Evolutionary conservation across 2,113 vertebrate species (phyloP).

Genomic region (Hippolais icterina): DNA sequence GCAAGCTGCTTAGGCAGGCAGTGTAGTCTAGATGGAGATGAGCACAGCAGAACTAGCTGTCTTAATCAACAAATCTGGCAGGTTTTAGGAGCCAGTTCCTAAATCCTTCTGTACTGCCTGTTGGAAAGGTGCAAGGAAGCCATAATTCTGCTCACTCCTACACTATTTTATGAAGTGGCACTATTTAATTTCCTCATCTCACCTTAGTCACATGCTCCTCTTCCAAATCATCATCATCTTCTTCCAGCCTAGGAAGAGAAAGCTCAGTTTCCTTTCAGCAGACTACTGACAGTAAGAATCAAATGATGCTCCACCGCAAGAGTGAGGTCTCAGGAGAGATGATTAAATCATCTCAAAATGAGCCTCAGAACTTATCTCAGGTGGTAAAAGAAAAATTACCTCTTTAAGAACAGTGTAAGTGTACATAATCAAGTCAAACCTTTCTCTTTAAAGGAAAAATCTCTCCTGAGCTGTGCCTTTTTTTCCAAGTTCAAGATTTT

Average conservation of each 20-base stretch:
- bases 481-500: background rate
- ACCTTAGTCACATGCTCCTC: constrained; percentile 95
- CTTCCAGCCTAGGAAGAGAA: constrained; percentile 64
- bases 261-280: background rate
- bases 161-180: background rate
- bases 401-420: background rate
- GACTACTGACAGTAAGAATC: background rate
- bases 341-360: background rate
- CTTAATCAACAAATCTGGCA: background rate
- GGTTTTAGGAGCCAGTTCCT: background rate
- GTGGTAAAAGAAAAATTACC: background rate
- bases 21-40: background rate
- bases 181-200: background rate
- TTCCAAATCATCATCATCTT: constrained; percentile 83
- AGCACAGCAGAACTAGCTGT: background rate
- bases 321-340: background rate
- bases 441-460: background rate
- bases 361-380: background rate
- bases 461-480: background rate
- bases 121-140: background rate
- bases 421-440: background rate
- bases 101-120: background rate
- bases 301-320: background rate
- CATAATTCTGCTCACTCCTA: background rate
- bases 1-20: background rate